A percentile compares a stretch with the other conserved stretches of the same genome.
phyloP scores from a whole-genome alignment of 1,140 invertebrate genomes.

The Charaxes varanes region DNA sequence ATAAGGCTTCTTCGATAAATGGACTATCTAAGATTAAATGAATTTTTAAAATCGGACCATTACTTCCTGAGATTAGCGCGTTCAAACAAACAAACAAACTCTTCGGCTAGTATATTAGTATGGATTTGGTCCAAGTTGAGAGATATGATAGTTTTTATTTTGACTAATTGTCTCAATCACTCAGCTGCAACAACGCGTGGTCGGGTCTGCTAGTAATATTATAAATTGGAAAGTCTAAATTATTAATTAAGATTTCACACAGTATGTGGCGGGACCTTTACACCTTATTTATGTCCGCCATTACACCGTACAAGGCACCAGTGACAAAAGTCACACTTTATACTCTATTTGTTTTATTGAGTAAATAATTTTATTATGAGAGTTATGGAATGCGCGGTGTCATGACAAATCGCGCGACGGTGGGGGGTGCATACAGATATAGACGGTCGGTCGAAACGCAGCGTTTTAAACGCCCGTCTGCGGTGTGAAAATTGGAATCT shows the following conservation, averaged over 20 bases:
- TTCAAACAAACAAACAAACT: too few relatives aligned
- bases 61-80: too few relatives aligned
- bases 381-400: constrained; percentile 25
- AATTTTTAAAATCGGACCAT: too few relatives aligned
- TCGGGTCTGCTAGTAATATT: neutral
- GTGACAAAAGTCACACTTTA: constrained; percentile 65
- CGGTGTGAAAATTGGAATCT: neutral
- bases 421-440: constrained; percentile 30
- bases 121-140: too few relatives aligned
- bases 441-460: neutral
- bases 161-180: too few relatives aligned
- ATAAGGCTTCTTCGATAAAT: too few relatives aligned
- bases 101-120: too few relatives aligned
- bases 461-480: constrained; percentile 10
- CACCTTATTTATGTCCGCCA: constrained; percentile 48
- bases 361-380: constrained; percentile 60
- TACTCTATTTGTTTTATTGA: constrained; percentile 64
- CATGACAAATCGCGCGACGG: constrained; percentile 42
- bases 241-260: too few relatives aligned
- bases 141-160: too few relatives aligned
- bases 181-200: too few relatives aligned
- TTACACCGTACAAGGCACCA: constrained; percentile 47
- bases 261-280: constrained; percentile 5
- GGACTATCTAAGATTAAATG: too few relatives aligned
- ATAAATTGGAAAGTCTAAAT: too few relatives aligned